A percentile compares a stretch with the other conserved stretches of the same genome.
These are phyloP conservation scores for Psix sp. DNA, from an alignment of 1,140 invertebrate genomes.

Conservation along the genomic window DNA sequence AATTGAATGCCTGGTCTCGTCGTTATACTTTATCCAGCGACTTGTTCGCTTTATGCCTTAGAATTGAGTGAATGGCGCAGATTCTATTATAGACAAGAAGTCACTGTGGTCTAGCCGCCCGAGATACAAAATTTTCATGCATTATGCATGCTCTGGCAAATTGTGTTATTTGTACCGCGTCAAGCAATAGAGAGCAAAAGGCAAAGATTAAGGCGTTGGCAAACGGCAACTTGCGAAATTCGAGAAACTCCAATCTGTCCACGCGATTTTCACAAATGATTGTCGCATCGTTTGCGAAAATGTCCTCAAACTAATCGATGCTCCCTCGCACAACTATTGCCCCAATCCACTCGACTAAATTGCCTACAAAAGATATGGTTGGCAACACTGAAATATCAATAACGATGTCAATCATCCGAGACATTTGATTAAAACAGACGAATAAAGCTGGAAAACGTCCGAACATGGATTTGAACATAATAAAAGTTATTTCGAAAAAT, in stretches of 20 bases:
- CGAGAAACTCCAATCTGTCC: slow-evolving; percentile 15
- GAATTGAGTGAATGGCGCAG: slow-evolving; percentile 71
- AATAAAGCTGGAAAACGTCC: too few relatives aligned
- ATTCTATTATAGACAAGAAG: slow-evolving; percentile 77
- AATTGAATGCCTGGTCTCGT: slow-evolving; percentile 73
- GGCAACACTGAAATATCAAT: too few relatives aligned
- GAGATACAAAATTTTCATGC: slow-evolving; percentile 70
- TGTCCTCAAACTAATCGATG: slow-evolving; percentile 17
- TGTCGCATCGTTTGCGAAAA: slow-evolving; percentile 41
- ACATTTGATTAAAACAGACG: too few relatives aligned
- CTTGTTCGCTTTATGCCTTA: slow-evolving; percentile 71
- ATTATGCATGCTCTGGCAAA: slow-evolving; percentile 74
- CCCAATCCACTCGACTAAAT: not conserved
- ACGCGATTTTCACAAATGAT: slow-evolving; percentile 39
- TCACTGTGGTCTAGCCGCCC: slow-evolving; percentile 65
- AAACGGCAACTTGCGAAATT: slow-evolving; percentile 32
- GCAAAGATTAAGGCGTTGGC: slow-evolving; percentile 50
- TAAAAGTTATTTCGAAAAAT: too few relatives aligned
- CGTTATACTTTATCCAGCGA: slow-evolving; percentile 69
- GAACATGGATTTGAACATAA: too few relatives aligned
- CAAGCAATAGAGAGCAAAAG: slow-evolving; percentile 45
- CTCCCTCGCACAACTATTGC: too few relatives aligned
- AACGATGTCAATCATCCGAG: too few relatives aligned
- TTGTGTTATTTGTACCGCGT: slow-evolving; percentile 71
- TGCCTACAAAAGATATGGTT: not conserved